Percentiles rank a stretch among this genome's conserved stretches.
phyloP scores from a whole-genome alignment of 2,797 vertebrate species.

The Enteromius trimaculatus region DNA sequence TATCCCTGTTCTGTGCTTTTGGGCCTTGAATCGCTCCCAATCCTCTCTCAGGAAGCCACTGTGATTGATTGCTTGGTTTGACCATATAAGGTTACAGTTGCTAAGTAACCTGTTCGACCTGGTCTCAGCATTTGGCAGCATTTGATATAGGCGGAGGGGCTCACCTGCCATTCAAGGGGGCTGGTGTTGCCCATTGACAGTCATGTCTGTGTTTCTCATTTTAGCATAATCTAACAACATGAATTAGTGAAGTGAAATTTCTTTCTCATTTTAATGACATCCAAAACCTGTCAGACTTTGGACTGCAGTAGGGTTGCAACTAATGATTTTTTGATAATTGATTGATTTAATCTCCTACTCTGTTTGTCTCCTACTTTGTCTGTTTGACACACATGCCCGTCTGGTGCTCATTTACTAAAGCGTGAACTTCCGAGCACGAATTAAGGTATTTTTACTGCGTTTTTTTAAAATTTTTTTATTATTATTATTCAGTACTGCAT shows the following conservation, averaged over 20 bases:
- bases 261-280: background rate
- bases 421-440: background rate
- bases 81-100: slow-evolving; percentile 70
- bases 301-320: background rate
- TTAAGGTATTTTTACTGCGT: no score
- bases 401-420: background rate
- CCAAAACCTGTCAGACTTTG: background rate
- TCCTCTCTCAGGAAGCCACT: slow-evolving; percentile 67
- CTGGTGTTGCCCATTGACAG: background rate
- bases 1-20: slow-evolving; percentile 55
- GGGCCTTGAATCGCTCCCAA: slow-evolving; percentile 59
- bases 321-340: slow-evolving; percentile 4
- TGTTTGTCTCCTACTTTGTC: background rate
- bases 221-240: background rate
- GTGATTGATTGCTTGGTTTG: slow-evolving; percentile 74
- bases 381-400: background rate
- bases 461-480: no score
- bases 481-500: background rate
- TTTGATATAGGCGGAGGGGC: slow-evolving; percentile 52
- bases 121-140: slow-evolving; percentile 63
- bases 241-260: background rate
- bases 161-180: slow-evolving; percentile 47
- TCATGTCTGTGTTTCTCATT: background rate
- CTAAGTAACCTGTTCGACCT: slow-evolving; percentile 66
- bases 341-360: background rate